Conservation (phyloP, 2,113 vertebrate species). For the Anguilla rostrata region DNA sequence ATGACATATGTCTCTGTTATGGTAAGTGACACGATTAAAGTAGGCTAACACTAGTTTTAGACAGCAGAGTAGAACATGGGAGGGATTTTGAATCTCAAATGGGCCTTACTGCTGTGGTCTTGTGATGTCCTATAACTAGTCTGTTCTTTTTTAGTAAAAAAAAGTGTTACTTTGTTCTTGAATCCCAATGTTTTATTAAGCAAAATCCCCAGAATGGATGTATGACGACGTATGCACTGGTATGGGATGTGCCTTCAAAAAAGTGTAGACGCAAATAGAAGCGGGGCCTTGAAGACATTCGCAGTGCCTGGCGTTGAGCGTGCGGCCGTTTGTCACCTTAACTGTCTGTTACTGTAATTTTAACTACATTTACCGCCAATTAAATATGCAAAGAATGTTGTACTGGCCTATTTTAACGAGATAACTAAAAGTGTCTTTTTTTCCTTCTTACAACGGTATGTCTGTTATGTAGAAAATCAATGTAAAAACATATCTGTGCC, state of each 20-base stretch:
- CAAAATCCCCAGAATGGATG: not conserved
- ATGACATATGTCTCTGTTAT: not conserved
- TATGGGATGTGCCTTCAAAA: slow-evolving; percentile 1
- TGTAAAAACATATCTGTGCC: slow-evolving; percentile 36
- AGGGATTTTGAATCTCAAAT: not conserved
- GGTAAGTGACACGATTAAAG: not conserved
- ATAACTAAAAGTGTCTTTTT: not conserved
- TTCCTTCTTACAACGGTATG: slow-evolving; percentile 26
- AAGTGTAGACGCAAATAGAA: not conserved
- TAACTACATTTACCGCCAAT: not conserved
- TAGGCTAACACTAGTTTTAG: not conserved
- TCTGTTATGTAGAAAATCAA: slow-evolving; percentile 33
- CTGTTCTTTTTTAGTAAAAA: not conserved
- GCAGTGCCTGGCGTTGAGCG: not conserved
- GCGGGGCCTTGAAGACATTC: not conserved
- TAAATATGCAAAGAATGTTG: slow-evolving; percentile 14
- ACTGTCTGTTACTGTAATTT: slow-evolving; percentile 2
- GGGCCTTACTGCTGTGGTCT: not conserved
- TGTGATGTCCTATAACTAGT: not conserved
- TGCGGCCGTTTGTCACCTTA: not conserved
- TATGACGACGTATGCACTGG: not conserved
- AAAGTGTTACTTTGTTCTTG: not conserved
- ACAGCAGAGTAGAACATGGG: not conserved
- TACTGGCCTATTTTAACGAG: slow-evolving; percentile 3
- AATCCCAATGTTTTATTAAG: not conserved